Evolutionary conservation across 1,140 invertebrate genomes (phyloP).

Genomic region (Paraescarpia echinospica): DNA sequence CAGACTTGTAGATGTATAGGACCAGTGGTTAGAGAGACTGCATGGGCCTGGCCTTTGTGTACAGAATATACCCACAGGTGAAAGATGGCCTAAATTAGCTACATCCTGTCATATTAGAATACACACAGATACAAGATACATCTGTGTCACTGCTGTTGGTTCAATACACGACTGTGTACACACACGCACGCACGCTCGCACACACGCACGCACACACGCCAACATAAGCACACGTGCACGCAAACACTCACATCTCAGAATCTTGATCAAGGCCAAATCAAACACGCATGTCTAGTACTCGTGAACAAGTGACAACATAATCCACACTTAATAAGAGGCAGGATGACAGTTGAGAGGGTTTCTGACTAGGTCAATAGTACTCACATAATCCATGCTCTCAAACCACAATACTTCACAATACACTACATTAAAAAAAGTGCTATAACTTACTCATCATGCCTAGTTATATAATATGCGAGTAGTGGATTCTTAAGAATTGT

Average conservation of each 20-base stretch:
- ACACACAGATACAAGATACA: not conserved
- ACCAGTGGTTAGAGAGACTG: not conserved
- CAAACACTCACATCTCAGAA: not conserved
- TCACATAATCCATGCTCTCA: not conserved
- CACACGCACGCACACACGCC: not conserved
- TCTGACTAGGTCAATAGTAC: not conserved
- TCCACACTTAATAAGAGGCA: not conserved
- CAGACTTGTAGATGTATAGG: too few species aligned
- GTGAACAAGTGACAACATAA: not conserved
- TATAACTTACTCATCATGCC: not conserved
- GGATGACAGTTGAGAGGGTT: not conserved
- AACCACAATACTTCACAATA: not conserved
- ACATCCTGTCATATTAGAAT: not conserved
- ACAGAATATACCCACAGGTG: not conserved
- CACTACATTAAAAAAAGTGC: not conserved
- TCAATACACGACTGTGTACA: not conserved
- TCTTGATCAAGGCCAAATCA: not conserved
- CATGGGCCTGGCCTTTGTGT: not conserved
- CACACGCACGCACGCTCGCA: not conserved
- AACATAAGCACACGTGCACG: not conserved
- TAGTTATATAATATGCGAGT: not conserved
- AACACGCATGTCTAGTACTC: not conserved
- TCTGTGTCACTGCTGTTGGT: not conserved
- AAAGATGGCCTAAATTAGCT: not conserved
- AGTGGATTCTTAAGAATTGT: not conserved